These are phyloP conservation scores for Typhlichthys eigenmanni DNA, from an alignment of 2,797 vertebrate species.

Conservation along the genomic window DNA sequence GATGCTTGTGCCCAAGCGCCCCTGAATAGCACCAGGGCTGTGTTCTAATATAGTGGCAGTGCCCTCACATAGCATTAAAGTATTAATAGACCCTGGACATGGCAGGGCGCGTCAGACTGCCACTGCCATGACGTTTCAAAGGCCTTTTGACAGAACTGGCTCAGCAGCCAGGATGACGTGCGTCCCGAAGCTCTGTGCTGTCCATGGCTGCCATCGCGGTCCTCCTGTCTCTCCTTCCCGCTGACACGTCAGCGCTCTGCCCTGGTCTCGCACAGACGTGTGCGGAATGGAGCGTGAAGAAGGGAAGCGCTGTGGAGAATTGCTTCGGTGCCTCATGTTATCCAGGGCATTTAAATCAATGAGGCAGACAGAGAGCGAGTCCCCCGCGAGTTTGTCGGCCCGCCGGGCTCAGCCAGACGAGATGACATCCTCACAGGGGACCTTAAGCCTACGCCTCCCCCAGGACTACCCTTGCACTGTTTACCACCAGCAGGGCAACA, in stretches of 20 bases:
- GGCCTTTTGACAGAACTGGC: constrained; percentile 64
- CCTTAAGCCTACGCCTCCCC: constrained; percentile 60
- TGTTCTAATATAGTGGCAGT: constrained; percentile 23
- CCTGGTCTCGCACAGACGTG: constrained; percentile 10
- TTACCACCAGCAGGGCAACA: constrained; percentile 52
- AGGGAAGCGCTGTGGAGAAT: constrained; percentile 33
- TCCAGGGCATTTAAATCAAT: constrained; percentile 64
- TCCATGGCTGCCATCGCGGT: constrained; percentile 26
- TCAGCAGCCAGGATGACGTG: constrained; percentile 62
- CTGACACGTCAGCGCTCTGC: constrained; percentile 14
- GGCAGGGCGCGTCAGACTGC: constrained; percentile 52
- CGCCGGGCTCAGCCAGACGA: constrained; percentile 62
- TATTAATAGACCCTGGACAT: constrained; percentile 39
- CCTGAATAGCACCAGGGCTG: constrained; percentile 10
- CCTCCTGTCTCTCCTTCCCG: constrained; percentile 15
- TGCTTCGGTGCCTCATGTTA: constrained; percentile 50
- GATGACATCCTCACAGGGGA: constrained; percentile 74
- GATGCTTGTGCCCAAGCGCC: no score
- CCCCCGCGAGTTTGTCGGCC: constrained; percentile 58
- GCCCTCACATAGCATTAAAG: constrained; percentile 32
- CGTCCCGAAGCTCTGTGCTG: constrained; percentile 45
- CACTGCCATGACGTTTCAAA: constrained; percentile 41
- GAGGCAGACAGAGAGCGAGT: constrained; percentile 50
- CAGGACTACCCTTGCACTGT: constrained; percentile 54
- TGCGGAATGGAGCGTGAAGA: constrained; percentile 23